A percentile compares a stretch with the other conserved stretches of the same genome.
These are phyloP conservation scores for Triops longicaudatus DNA, from an alignment of 1,140 invertebrate species.

Conservation along the genomic window DNA sequence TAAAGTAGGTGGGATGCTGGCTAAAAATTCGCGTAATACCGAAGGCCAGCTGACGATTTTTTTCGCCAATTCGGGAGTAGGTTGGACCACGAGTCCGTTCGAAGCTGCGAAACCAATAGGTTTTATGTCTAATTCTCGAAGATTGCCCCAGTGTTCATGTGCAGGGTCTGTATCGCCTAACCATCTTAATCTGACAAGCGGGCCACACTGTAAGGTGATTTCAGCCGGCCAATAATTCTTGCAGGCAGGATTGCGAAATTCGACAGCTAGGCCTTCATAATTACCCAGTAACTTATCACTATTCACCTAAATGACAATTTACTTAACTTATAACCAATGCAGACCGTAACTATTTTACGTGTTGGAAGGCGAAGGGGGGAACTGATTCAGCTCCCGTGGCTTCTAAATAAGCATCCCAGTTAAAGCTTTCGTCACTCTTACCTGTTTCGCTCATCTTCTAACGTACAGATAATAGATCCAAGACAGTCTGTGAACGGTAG, in stretches of 20 bases:
- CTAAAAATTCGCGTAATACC: neutral
- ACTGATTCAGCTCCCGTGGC: neutral
- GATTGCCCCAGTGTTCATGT: neutral
- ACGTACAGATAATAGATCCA: neutral
- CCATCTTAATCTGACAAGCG: slow-evolving; percentile 21
- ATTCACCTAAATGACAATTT: neutral
- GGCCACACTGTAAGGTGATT: slow-evolving; percentile 25
- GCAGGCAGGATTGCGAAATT: slow-evolving; percentile 15
- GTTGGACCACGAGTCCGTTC: neutral
- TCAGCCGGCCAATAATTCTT: slow-evolving; percentile 22
- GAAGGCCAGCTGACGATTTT: slow-evolving; percentile 12
- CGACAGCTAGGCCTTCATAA: slow-evolving; percentile 20
- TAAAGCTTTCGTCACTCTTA: neutral
- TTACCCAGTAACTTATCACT: neutral
- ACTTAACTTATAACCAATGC: neutral
- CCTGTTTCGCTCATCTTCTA: neutral
- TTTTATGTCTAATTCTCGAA: neutral
- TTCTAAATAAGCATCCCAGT: neutral
- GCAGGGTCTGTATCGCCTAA: neutral
- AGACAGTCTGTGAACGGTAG: neutral
- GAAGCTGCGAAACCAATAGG: neutral
- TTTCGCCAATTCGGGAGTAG: neutral
- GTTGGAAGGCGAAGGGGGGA: neutral
- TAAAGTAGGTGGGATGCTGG: neutral
- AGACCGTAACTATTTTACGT: neutral